phyloP scores from a whole-genome alignment of 1,140 invertebrate species.

The Calephelis nemesis region DNA sequence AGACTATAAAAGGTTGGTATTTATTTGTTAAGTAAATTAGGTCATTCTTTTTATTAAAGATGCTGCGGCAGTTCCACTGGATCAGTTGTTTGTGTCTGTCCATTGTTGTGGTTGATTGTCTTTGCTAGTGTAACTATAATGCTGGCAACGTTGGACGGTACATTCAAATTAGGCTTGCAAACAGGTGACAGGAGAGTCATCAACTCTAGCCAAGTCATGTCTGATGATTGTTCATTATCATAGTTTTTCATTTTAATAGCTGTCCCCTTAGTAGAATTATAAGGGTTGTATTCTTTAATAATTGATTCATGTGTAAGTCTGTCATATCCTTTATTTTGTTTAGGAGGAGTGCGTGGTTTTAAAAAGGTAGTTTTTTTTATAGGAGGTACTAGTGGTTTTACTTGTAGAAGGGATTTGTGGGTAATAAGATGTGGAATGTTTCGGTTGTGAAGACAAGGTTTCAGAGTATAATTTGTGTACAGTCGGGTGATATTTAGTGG shows the following conservation, averaged over 20 bases:
- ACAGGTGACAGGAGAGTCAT: no score
- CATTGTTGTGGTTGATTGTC: no score
- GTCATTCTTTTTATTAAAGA: neutral
- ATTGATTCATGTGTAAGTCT: neutral
- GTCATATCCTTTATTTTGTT: conserved; percentile 3
- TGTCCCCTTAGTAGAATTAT: neutral
- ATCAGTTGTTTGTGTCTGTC: no score
- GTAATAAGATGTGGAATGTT: no score
- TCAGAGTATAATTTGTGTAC: neutral
- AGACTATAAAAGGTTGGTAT: neutral
- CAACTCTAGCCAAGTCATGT: conserved; percentile 7
- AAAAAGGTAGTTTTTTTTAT: neutral
- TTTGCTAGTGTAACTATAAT: no score
- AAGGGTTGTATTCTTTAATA: neutral
- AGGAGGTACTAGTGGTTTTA: neutral
- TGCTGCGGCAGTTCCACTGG: conserved; percentile 1
- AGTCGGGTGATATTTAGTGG: no score
- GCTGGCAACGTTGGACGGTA: no score
- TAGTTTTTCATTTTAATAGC: neutral
- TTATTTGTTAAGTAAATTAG: conserved; percentile 3
- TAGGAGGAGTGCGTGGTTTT: no score
- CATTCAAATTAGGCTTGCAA: no score
- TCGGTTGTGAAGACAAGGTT: no score
- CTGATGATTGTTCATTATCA: neutral
- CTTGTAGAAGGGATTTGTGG: no score